Conservation (phyloP, 2,888 invertebrate genomes). For the Chloroclystis v-ata region DNA sequence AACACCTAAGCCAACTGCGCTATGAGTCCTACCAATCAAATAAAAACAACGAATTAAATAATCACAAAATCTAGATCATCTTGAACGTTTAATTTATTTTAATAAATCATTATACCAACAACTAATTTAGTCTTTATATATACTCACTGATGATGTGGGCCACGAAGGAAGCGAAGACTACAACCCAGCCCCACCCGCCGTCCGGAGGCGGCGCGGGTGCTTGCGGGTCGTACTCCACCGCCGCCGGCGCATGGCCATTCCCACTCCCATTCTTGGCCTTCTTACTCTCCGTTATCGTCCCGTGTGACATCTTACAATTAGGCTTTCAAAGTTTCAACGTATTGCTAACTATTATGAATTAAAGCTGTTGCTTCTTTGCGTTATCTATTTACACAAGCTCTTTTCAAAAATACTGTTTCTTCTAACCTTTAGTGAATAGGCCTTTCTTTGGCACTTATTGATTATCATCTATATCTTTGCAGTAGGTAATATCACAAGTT, state of each 20-base stretch:
- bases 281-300: conserved; percentile 36
- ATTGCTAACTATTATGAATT: no score
- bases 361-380: no score
- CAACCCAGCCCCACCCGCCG: conserved; percentile 97
- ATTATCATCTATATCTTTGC: conserved; percentile 21
- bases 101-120: no score
- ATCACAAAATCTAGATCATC: no score
- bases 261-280: conserved; percentile 54
- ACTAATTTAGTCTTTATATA: no score
- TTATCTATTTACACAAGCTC: no score
- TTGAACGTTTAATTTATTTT: no score
- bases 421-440: neutral
- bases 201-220: conserved; percentile 86
- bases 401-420: no score
- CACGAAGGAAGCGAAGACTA: conserved; percentile 96
- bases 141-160: conserved; percentile 95
- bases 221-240: conserved; percentile 50
- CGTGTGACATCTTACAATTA: conserved; percentile 60
- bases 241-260: conserved; percentile 47
- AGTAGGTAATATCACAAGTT: conserved; percentile 31
- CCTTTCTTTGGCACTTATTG: conserved; percentile 35
- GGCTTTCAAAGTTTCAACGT: no score
- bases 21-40: no score
- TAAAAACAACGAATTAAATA: no score
- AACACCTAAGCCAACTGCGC: no score